Evolutionary conservation across 2,888 invertebrate genomes (phyloP), one percentile per base, ranked within the genome.

Genomic region (Xylocampa areola): DNA sequence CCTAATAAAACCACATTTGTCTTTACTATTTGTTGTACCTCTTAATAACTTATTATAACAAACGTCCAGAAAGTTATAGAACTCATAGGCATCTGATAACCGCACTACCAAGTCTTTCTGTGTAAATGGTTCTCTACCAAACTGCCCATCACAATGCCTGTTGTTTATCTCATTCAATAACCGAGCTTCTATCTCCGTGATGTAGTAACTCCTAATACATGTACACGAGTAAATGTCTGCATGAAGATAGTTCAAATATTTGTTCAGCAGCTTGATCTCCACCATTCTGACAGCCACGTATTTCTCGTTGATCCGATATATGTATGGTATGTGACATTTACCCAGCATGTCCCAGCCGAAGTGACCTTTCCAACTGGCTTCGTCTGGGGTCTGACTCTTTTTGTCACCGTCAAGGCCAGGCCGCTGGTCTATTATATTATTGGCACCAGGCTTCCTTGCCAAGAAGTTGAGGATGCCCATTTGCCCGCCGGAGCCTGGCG

Each of bases 261-360:
- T 98, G 86, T 97, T 97, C 17, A 98, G 95, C 39, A 98, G 95
- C 88, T 98, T 98, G 80, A 96, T 95, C 88, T 99, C 99, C 17
- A 98, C 97, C 96, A 99, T 98, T 50, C 98, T 95, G 45, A 99
- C 98, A n/a, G 98, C 97, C 84, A 98, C 97, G 87, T 97, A 98
- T 85, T 97, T 97, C 84, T 97, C 97, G 13, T 96, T 95, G 45
- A 96, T 95, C 14, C 99, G 95, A 82, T 96, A 96, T 69, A 99
- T 97, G 87, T 97, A 98, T 0, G 99, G 99, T 82, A 99, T 97
- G 87, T 96, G 96, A 75, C 96, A 96, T 80, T 97, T 97, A 62
- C 97, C 98, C 43, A 98, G 95, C 76, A 96, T 96, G 59, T 97
- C 96, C 98, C 98, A 99, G 47, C 98, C 98, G 87, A 98, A 99